These are phyloP conservation scores for Dendrocincla tyrannina DNA, from an alignment of 2,797 vertebrate genomes.

Conservation along the genomic window DNA sequence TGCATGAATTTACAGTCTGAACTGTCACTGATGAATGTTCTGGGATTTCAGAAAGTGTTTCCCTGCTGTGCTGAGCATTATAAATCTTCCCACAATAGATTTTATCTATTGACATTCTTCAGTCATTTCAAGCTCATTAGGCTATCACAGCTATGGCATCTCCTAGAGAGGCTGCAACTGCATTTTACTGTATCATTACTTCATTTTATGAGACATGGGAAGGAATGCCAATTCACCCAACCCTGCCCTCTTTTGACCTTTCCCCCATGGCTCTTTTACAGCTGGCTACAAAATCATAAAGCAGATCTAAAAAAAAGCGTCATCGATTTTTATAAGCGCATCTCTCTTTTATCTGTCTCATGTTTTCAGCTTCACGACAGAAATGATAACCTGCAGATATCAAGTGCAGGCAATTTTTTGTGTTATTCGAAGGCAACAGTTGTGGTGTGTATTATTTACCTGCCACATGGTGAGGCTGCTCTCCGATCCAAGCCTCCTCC, in stretches of 20 bases:
- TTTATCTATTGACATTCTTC: constrained; percentile 41
- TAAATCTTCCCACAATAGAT: constrained; percentile 24
- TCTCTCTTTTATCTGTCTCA: not conserved
- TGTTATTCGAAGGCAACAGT: not conserved
- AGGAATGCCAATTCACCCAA: not conserved
- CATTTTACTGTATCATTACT: constrained; percentile 13
- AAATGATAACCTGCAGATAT: not conserved
- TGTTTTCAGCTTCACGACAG: not conserved
- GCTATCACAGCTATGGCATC: constrained; percentile 3
- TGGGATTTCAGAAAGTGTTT: constrained; percentile 27
- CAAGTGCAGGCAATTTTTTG: not conserved
- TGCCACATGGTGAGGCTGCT: not conserved
- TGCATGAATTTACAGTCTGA: constrained; percentile 2
- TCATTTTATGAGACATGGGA: constrained; percentile 6
- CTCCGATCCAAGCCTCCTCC: not conserved
- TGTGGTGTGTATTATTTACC: not conserved
- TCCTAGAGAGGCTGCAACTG: constrained; percentile 1
- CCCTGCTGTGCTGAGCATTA: constrained; percentile 25
- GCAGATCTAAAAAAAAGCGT: not conserved
- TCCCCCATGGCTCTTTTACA: not conserved
- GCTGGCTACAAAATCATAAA: not conserved
- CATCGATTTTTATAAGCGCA: not conserved
- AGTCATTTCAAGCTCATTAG: constrained; percentile 41
- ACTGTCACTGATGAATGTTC: not conserved
- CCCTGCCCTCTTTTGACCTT: not conserved